Percentiles rank a stretch among this genome's conserved stretches.
Conservation (phyloP, 2,113 vertebrate species). For the Apteryx owenii region DNA sequence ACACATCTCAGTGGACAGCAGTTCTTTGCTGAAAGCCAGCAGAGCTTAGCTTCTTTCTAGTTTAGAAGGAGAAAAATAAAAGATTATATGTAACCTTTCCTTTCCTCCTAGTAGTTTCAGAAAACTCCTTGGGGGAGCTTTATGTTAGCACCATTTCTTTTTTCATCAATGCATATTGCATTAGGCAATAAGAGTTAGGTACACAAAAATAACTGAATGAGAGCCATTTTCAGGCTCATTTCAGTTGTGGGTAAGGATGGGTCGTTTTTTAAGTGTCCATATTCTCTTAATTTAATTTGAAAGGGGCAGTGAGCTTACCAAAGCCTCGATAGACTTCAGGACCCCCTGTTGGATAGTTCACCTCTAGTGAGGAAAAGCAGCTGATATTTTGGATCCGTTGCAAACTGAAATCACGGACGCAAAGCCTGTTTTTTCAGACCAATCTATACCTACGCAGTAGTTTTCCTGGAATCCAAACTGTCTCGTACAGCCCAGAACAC, state of each 20-base stretch:
- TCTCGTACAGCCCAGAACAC: neutral
- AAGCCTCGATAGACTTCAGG: neutral
- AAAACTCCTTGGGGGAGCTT: neutral
- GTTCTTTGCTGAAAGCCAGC: neutral
- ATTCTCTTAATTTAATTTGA: neutral
- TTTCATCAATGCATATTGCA: no score
- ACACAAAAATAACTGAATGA: neutral
- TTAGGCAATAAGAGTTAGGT: neutral
- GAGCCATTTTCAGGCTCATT: neutral
- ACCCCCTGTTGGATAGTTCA: neutral
- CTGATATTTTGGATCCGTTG: neutral
- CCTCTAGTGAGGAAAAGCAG: neutral
- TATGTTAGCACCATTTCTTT: neutral
- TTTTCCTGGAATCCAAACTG: conserved; percentile 52
- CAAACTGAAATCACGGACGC: neutral
- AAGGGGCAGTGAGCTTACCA: neutral
- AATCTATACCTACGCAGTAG: conserved; percentile 1
- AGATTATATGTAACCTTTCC: neutral
- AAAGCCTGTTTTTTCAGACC: neutral
- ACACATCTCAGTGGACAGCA: neutral
- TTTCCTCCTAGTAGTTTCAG: neutral
- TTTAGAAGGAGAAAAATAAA: neutral
- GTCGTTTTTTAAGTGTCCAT: neutral
- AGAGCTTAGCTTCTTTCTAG: neutral
- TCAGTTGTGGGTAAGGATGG: neutral